Percentiles rank a stretch among this genome's conserved stretches.
Conservation (phyloP, 2,797 vertebrate species). For the Neoniphon sammara region DNA sequence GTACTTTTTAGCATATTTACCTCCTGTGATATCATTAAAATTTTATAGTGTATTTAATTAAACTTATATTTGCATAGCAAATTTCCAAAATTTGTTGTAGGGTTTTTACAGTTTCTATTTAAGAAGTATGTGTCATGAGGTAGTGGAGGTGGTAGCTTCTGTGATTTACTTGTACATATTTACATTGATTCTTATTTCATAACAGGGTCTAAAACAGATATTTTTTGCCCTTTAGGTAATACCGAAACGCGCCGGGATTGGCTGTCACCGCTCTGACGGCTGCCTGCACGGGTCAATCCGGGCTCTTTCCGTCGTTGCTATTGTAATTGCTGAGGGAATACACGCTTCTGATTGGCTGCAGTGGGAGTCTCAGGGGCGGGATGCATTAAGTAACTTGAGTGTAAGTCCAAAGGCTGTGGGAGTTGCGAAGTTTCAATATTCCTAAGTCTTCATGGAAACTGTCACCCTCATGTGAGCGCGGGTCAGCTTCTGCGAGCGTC, state of each 20-base stretch:
- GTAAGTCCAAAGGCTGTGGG: background rate
- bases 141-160: too few relatives aligned
- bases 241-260: conserved; percentile 34
- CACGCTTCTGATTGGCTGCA: conserved; percentile 55
- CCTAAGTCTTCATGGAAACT: rapidly evolving
- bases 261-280: background rate
- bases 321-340: background rate
- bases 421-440: background rate
- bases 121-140: too few relatives aligned
- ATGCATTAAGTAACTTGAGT: conserved; percentile 64
- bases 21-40: too few relatives aligned
- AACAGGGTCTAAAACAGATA: background rate
- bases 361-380: background rate
- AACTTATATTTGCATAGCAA: too few relatives aligned
- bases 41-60: too few relatives aligned
- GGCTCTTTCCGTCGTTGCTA: background rate
- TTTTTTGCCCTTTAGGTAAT: conserved; percentile 62
- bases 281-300: conserved; percentile 42
- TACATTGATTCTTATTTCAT: background rate
- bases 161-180: too few relatives aligned
- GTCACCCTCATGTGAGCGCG: background rate
- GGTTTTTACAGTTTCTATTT: too few relatives aligned
- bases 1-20: too few relatives aligned
- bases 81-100: too few relatives aligned
- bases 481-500: background rate